Base-by-base conservation (phyloP, 53 echinoderm and acorn worm species). In the Echinarachnius parma region DNA sequence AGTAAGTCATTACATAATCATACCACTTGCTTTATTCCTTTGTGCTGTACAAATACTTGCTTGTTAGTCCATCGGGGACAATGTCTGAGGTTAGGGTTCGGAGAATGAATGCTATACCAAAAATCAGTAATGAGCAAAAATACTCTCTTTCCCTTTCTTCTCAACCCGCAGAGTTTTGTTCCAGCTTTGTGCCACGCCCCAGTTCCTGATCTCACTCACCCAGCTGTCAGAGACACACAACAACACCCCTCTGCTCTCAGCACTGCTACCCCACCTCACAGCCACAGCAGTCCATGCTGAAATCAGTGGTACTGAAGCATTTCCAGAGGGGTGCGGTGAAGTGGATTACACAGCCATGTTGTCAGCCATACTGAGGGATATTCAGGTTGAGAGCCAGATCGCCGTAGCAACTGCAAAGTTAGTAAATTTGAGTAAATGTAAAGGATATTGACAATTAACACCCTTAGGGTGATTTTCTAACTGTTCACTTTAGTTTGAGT, bases 221-320 rank as follows among this genome's bases (percentile, higher is more conserved):
- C 71, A 75, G 75, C 75, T 89, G 78, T 85, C 89, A 9, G 50
- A 75, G 44, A 48, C 76, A 54, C 75, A 86, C 60, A 86, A 90
- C 68, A 75, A 79, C 66, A 66, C 75, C 66, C 86, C 86, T 64
- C 74, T 90, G 66, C 59, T 90, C 36, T 75, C 65, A 63, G 79
- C 82, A 50, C 75, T 86, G 48, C 60, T 90, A 36, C 66, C 78
- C 10, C 70, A 75, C 15, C 82, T 90, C 26, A 61, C 86, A 18
- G 18, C 74, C 64, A 50, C 76, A 15, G 72, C 86, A n/a, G 36
- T 86, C 50, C 42, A 75, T 58, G 83, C 78, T 62, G 77, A 26
- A 16, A 52, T 59, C 24, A 49, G 18, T 42, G 69, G 32, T n/a
- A 28, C 39, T 22, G 53, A 50, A 50, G 75, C 48, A 25, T 50